phyloP scores from a whole-genome alignment of 2,113 vertebrate genomes.

The Mormoops blainvillei region DNA sequence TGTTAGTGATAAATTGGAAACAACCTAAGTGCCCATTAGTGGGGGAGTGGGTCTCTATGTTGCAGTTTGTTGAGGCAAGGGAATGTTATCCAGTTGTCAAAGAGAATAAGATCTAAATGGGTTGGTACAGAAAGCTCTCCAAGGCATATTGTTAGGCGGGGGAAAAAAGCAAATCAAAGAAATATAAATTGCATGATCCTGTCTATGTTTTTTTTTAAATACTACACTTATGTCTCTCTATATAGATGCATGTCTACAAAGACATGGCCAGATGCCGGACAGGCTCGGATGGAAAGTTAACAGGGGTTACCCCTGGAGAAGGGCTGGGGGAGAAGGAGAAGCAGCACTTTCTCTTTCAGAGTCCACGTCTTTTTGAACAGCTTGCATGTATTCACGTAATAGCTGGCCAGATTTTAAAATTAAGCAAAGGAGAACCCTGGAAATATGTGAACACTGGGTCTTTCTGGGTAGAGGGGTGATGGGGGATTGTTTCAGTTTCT shows the following conservation, averaged over 20 bases:
- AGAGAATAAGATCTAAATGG: neutral
- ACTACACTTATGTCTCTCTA: neutral
- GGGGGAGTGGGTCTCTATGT: neutral
- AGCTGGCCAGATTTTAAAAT: neutral
- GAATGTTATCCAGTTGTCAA: neutral
- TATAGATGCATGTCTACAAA: neutral
- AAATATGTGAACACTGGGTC: neutral
- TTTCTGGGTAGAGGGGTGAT: neutral
- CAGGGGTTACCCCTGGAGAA: neutral
- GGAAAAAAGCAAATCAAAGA: neutral
- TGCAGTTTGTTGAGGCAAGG: neutral
- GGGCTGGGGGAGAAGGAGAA: neutral
- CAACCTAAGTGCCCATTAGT: neutral
- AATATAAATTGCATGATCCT: neutral
- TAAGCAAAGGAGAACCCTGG: neutral
- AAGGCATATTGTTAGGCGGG: neutral
- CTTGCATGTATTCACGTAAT: neutral
- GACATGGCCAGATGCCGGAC: neutral
- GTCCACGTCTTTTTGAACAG: neutral
- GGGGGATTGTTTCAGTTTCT: neutral
- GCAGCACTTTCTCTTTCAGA: neutral
- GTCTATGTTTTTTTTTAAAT: neutral
- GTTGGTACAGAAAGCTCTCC: neutral
- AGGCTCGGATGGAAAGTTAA: neutral
- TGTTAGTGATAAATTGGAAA: neutral